Evolutionary conservation across 2,888 invertebrate species (phyloP), one percentile per base, ranked within the genome.

Genomic region (Pyrrhia umbra): DNA sequence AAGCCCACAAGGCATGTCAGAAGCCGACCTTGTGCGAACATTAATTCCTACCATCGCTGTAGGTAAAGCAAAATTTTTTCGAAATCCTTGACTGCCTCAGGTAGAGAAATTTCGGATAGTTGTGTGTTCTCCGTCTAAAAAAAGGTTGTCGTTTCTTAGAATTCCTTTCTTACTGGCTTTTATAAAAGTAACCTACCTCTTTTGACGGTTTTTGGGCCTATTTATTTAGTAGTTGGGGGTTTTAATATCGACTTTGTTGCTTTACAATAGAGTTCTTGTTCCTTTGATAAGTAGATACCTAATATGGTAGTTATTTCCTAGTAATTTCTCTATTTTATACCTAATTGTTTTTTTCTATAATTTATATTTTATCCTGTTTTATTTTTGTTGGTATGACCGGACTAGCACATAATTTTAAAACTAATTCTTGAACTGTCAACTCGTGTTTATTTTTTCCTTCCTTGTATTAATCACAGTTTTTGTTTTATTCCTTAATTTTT

Each of bases 71-170:
- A 78, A 81, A 67, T 68, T 49, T 63, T 69, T 66, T 57, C 45
- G n/a, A 55, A 69, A 73, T 70, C 71, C 74, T 74, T 63, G 65
- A 47, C 62, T 54, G 43, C 15, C 77, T 63, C 90, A 90, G 90
- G 90, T 90, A 90, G 83, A 84, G 77, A 86, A 67, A 87, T 86
- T 85, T 87, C 81, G 83, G 82, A 81, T 84, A 82, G 80, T 77
- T 76, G 46, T 65, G 51, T 20, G 54, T 13, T 20, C 51, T 55
- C 6, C 34, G 65, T 68, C 56, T 69, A 71, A 88, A 89, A 90
- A 90, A 91, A 85, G 87, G 86, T 86, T 68, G 70, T 69, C 71
- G 78, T 86, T 92, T 93, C 92, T 84, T 71, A 88, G 92, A 92
- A 92, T 85, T 88, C 81, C 72, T 63, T 46, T 65, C 68, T 62